These are phyloP conservation scores for Zaprionus taronus DNA, from an alignment of 1,140 invertebrate genomes.

Conservation along the genomic window DNA sequence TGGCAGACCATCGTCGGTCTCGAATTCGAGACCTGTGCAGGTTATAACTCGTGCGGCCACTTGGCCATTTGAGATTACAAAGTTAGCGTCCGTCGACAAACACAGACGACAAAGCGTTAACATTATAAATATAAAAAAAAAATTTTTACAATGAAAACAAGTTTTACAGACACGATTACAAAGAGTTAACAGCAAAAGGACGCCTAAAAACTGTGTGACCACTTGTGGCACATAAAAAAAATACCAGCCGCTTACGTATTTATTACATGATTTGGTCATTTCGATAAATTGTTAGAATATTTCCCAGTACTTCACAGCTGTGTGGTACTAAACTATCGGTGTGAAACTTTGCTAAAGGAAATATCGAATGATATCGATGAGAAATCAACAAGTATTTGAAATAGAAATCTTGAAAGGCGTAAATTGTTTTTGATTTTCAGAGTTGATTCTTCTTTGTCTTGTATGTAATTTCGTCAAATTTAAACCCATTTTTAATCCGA, in stretches of 20 bases:
- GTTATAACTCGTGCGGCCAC: constrained; percentile 43
- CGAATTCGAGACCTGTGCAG: constrained; percentile 60
- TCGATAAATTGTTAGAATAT: not conserved
- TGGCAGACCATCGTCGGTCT: constrained; percentile 52
- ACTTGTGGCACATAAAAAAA: not conserved
- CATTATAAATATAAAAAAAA: constrained; percentile 9
- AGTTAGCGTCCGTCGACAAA: constrained; percentile 54
- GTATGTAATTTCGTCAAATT: not conserved
- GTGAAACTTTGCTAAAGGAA: not conserved
- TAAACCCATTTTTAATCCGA: not conserved
- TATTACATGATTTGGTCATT: not conserved
- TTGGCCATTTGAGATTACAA: constrained; percentile 25
- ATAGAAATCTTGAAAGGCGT: not conserved
- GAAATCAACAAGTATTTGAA: not conserved
- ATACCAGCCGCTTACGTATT: not conserved
- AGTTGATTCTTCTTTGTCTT: not conserved
- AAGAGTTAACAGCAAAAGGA: constrained; percentile 15
- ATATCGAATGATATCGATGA: not conserved
- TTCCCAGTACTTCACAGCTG: not conserved
- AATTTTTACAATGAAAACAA: not conserved
- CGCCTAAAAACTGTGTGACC: constrained; percentile 18
- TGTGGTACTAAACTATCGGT: not conserved
- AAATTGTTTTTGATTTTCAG: not conserved
- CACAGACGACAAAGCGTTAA: constrained; percentile 62
- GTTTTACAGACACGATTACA: not conserved